A percentile compares a stretch with the other conserved stretches of the same genome.
These are phyloP conservation scores for Coelogynopora nodosa DNA, from an alignment of 2,888 invertebrate genomes.

Conservation along the genomic window DNA sequence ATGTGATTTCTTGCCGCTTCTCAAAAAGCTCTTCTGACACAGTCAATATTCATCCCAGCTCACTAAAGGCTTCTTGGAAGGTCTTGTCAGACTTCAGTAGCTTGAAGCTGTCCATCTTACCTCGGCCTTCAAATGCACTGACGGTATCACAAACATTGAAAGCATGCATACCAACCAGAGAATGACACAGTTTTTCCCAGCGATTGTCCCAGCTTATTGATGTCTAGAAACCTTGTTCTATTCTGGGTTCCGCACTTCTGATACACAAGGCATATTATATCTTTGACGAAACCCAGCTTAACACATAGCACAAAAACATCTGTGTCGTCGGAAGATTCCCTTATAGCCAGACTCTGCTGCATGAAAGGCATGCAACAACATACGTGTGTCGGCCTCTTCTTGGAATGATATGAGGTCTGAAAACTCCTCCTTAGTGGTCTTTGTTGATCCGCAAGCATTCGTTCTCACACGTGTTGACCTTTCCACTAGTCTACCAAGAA, in stretches of 20 bases:
- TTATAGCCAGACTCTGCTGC: constrained; percentile 10
- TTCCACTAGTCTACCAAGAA: constrained; percentile 46
- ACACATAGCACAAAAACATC: constrained; percentile 47
- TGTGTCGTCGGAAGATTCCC: constrained; percentile 1
- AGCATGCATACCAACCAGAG: constrained; percentile 37
- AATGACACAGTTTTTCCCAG: constrained; percentile 45
- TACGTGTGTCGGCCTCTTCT: constrained; percentile 49
- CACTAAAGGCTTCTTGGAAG: constrained; percentile 37
- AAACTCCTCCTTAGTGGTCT: constrained; percentile 38
- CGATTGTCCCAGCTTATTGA: constrained; percentile 41
- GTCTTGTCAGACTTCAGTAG: constrained; percentile 37
- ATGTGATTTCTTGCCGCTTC: too few species aligned
- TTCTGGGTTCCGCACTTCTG: constrained; percentile 46
- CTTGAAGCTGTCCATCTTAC: constrained; percentile 32
- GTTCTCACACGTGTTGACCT: constrained; percentile 45
- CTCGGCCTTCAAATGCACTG: constrained; percentile 28
- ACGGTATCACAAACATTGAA: constrained; percentile 25
- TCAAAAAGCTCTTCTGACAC: too few species aligned
- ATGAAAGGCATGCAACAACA: constrained; percentile 18
- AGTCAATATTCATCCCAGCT: constrained; percentile 22
- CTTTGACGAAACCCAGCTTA: constrained; percentile 36
- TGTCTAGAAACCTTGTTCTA: constrained; percentile 40
- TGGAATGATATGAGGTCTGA: constrained; percentile 45
- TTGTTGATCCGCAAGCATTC: constrained; percentile 45
- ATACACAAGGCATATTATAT: constrained; percentile 39